Evolutionary conservation across 2,888 invertebrate species (phyloP), one percentile per base, ranked within the genome.

Genomic region (Tenthredo notha): DNA sequence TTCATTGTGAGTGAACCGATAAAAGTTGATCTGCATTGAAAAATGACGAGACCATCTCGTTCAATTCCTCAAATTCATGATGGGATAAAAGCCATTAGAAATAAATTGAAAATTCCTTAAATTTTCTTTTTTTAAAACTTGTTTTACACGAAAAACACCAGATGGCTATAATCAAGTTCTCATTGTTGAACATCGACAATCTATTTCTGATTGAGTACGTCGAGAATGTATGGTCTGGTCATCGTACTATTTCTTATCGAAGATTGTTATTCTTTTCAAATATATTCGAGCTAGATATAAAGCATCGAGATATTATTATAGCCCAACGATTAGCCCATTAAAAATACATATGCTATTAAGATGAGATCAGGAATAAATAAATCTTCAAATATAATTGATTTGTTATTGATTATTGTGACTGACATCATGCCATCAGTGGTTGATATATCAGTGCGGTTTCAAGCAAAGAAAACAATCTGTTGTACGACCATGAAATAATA

Each of bases 401-500:
- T 74, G 72, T 74, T 74, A 43, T 74, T 74, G 72, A 74, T 74
- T 54, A n/a, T 74, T 40, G 10, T n/a, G n/a, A n/a, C 29, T 29
- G 77, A 47, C 21, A 33, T 50, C 18, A 18, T n/a, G 47, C 10
- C 37, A 47, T 0, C 7, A 7, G 6, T 0, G 37, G 37, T 1
- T 43, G n/a, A 6, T 47, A 43, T 43, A 47, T 18, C 18, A 33
- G 12, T 33, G 15, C 67, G 12, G 15, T 33, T 67, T 77, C 18
- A 54, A 54, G 50, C 18, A 0, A 33, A 50, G 50, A 54, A 77
- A 54, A 77, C 50, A 77, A 54, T 54, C 33, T 37, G 54, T 50
- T 54, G 37, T 37, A 29, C 33, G 77, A 54, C 77, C 77, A 77
- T 77, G 77, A 77, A 77, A 54, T 77, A 29, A 77, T 77, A 37